A percentile compares a stretch with the other conserved stretches of the same genome.
These are phyloP conservation scores for Plumapathes pennacea DNA, from an alignment of 92 coral and sea anemone genomes.

Conservation along the genomic window DNA sequence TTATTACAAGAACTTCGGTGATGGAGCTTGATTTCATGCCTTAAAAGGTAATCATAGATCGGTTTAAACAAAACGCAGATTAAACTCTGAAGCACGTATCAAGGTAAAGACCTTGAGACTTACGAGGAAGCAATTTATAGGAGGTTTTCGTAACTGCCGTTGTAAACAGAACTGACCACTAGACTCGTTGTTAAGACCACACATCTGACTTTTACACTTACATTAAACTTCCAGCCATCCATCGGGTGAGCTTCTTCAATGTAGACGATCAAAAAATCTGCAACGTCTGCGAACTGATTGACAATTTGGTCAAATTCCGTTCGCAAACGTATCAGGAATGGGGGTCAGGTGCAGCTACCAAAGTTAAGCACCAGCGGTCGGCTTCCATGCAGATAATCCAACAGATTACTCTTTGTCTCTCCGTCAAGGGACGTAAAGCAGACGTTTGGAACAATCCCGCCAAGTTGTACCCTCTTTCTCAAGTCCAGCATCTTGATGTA, in stretches of 20 bases:
- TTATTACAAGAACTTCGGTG: no score
- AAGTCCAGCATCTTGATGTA: conserved; percentile 8
- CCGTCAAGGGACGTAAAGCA: conserved; percentile 35
- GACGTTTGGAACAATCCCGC: conserved; percentile 43
- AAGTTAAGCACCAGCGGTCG: conserved; percentile 83
- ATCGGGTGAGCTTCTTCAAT: conserved; percentile 86
- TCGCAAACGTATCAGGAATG: conserved; percentile 65
- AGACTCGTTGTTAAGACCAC: no score
- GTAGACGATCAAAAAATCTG: conserved; percentile 82
- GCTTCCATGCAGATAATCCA: conserved; percentile 32
- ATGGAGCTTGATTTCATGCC: no score
- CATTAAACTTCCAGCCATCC: conserved; percentile 66
- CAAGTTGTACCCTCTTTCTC: conserved; percentile 43
- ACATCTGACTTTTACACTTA: no score
- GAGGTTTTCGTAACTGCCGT: no score
- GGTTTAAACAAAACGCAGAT: no score
- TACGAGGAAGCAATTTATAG: no score
- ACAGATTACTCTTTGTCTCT: conserved; percentile 11
- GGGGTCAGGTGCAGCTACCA: conserved; percentile 89
- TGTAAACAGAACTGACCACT: no score
- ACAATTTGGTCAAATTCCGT: conserved; percentile 64
- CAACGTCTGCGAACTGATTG: conserved; percentile 61
- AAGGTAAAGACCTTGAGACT: no score
- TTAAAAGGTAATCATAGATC: no score
- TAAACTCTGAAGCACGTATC: no score